Conservation (phyloP, 2,113 vertebrate species). For the Rhagologus leucostigma region DNA sequence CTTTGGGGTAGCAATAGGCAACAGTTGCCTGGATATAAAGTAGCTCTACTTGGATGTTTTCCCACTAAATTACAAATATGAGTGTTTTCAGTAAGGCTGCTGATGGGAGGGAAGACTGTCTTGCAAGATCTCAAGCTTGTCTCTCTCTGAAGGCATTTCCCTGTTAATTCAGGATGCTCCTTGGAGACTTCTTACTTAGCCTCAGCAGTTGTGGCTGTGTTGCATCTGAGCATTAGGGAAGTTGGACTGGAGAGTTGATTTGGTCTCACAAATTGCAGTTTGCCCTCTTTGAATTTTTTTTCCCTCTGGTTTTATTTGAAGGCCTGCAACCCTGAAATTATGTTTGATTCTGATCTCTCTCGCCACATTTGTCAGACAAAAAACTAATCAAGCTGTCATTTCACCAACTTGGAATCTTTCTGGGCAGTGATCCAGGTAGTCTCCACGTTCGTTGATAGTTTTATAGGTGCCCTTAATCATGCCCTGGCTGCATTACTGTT, state of each 20-base stretch:
- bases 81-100: neutral
- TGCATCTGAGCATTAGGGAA: neutral
- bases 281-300: neutral
- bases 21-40: neutral
- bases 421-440: conserved; percentile 24
- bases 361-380: neutral
- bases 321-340: conserved; percentile 25
- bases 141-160: neutral
- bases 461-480: conserved; percentile 29
- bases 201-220: neutral
- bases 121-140: neutral
- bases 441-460: neutral
- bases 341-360: conserved; percentile 47
- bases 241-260: neutral
- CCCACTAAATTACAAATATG: neutral
- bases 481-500: neutral
- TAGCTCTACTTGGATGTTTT: neutral
- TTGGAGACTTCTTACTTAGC: neutral
- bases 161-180: neutral
- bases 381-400: conserved; percentile 58
- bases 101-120: neutral
- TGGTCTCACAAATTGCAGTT: neutral
- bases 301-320: conserved; percentile 7
- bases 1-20: neutral
- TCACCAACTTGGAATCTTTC: conserved; percentile 22